Percentiles rank a stretch among this genome's conserved stretches.
phyloP scores from a whole-genome alignment of 2,797 vertebrate genomes.

The Ceyx erithaca region DNA sequence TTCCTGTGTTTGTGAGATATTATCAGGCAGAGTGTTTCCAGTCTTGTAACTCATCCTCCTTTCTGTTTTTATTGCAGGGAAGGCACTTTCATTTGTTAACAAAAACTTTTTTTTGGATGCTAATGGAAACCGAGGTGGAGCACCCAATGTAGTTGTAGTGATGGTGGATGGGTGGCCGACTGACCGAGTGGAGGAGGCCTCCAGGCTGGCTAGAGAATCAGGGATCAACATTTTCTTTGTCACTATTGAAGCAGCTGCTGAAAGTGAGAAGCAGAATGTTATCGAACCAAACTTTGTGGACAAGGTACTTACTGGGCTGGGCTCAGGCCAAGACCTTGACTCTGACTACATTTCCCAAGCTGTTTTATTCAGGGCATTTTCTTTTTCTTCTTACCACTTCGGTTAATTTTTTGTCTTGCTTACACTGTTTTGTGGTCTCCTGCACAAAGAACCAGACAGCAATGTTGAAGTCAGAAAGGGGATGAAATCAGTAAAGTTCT shows the following conservation, averaged over 20 bases:
- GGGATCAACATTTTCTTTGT: slow-evolving; percentile 99
- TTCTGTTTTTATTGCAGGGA: slow-evolving; percentile 81
- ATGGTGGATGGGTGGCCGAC: slow-evolving; percentile 98
- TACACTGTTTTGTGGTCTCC: neutral
- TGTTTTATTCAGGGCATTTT: neutral
- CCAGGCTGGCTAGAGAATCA: slow-evolving; percentile 92
- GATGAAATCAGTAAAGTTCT: neutral
- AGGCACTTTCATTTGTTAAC: slow-evolving; percentile 93
- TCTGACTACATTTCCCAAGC: neutral
- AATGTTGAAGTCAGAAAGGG: neutral
- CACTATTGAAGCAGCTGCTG: slow-evolving; percentile 92
- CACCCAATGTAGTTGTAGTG: slow-evolving; percentile 92
- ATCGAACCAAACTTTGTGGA: slow-evolving; percentile 92
- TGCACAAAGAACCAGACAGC: neutral
- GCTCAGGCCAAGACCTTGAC: neutral
- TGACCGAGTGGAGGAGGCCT: slow-evolving; percentile 92
- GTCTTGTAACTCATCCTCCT: neutral
- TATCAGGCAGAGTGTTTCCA: neutral
- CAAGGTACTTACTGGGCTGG: slow-evolving; percentile 82
- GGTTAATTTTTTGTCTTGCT: neutral
- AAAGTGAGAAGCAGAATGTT: slow-evolving; percentile 89
- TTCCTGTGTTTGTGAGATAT: neutral
- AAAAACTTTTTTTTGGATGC: slow-evolving; percentile 92
- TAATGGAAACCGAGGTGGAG: slow-evolving; percentile 91
- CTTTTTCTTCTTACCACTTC: neutral